Base-by-base conservation (phyloP, 1,140 invertebrate species). In the Drosophila melanica region DNA sequence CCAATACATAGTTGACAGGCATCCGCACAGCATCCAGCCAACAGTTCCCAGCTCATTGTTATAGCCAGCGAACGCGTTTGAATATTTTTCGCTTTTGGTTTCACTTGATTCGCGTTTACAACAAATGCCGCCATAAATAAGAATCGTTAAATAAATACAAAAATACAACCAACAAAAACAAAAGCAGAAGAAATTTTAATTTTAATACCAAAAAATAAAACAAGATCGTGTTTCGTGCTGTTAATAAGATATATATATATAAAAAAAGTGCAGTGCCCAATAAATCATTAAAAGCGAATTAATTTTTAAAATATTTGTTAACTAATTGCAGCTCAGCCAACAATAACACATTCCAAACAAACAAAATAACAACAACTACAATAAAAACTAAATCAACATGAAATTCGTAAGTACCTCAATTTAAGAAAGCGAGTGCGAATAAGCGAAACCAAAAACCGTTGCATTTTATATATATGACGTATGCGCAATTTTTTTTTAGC, bases 381-480 rank as follows among this genome's bases (percentile, higher is more conserved):
- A 70, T 44, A 72, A 79, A 76, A 65, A 55, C 64, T 39, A 50
- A 77, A 84, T 63, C 76, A 91, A 90, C 55, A 91, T 91, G 90
- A 90, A 90, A 87, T 90, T 91, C 73, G 90, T 91, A 91, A 91
- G 90, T 90, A 79, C 39, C 33, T 37, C 39, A 68, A 67, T 64
- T 54, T 14, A 58, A 47, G 18, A 62, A 54, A 55, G 51, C 18
- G 57, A 33, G 37, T 18, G 44, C 11, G 35, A 58, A 54, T 60
- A 10, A 27, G 8, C 11, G 12, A 70, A 63, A 47, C 37, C 37
- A 16, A 27, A n/a, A 33, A 35, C 27, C 12, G 20, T 33, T 41
- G 18, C 55, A 63, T 41, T 57, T 74, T 27, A 23, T 69, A 39
- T 18, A 20, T 60, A 42, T 74, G 44, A 54, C 66, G 66, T 69